Evolutionary conservation across 2,797 vertebrate species (phyloP).

Genomic region (Sebastes vulpes): DNA sequence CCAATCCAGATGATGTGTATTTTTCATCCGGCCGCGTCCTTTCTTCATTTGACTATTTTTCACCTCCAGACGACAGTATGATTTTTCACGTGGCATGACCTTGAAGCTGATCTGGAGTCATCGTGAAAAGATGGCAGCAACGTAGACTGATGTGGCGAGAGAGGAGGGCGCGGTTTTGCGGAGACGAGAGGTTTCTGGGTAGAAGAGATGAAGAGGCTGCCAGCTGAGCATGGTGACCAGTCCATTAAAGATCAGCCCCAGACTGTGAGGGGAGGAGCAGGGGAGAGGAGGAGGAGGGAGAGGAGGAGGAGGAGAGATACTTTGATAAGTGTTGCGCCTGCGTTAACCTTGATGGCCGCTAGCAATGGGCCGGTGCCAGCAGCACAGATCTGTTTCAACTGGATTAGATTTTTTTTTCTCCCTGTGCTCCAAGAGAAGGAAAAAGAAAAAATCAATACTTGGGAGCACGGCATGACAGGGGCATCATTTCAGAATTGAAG

Average conservation of each 20-base stretch:
- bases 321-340: constrained; percentile 97
- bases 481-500: constrained; percentile 98
- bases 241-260: constrained; percentile 89
- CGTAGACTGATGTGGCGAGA: constrained; percentile 69
- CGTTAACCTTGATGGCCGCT: constrained; percentile 96
- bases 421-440: constrained; percentile 40
- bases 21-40: constrained; percentile 71
- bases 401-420: constrained; percentile 88
- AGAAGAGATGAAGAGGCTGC: constrained; percentile 80
- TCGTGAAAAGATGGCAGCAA: constrained; percentile 53
- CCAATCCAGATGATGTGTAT: constrained; percentile 43
- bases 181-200: constrained; percentile 51
- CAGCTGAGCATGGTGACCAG: constrained; percentile 86
- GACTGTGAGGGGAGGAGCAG: constrained; percentile 71
- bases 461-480: constrained; percentile 86
- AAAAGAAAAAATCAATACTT: constrained; percentile 93
- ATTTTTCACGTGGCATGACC: constrained; percentile 83
- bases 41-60: constrained; percentile 85
- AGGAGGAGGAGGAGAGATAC: constrained; percentile 86
- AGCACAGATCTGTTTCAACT: constrained; percentile 88
- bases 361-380: constrained; percentile 73
- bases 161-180: constrained; percentile 53
- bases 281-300: constrained; percentile 81
- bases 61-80: constrained; percentile 70
- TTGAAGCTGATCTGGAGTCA: constrained; percentile 74